A percentile compares a stretch with the other conserved stretches of the same genome.
These are phyloP conservation scores for Nebria brevicollis DNA, from an alignment of 2,888 invertebrate species.

Conservation along the genomic window DNA sequence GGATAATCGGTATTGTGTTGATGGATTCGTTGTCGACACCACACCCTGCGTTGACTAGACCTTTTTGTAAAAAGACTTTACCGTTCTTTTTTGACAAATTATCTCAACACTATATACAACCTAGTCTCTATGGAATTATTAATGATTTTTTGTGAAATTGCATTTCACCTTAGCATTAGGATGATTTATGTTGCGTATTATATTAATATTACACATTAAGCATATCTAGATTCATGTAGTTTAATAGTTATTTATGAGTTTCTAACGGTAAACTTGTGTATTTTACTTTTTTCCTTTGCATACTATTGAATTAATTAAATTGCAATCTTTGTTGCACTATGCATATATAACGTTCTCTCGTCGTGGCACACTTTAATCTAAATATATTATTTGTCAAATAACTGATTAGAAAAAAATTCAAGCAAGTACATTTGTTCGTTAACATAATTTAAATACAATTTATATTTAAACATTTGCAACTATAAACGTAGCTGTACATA, in stretches of 20 bases:
- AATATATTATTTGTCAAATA: too few relatives aligned
- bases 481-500: background rate
- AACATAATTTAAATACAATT: too few relatives aligned
- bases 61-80: background rate
- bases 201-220: background rate
- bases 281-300: background rate
- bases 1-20: constrained; percentile 38
- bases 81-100: background rate
- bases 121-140: background rate
- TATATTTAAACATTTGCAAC: background rate
- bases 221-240: background rate
- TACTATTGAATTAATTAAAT: background rate
- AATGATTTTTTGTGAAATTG: background rate
- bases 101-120: background rate
- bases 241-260: background rate
- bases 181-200: background rate
- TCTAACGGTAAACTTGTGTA: background rate
- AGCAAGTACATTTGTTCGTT: too few relatives aligned
- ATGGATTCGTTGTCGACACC: background rate
- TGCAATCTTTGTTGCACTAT: background rate
- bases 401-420: too few relatives aligned
- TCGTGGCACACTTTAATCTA: too few relatives aligned
- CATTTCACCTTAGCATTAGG: background rate
- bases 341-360: background rate
- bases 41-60: background rate